Percentiles rank a stretch among this genome's conserved stretches.
Evolutionary conservation across 2,888 invertebrate species (phyloP).

Genomic region (Trichopria drosophilae): DNA sequence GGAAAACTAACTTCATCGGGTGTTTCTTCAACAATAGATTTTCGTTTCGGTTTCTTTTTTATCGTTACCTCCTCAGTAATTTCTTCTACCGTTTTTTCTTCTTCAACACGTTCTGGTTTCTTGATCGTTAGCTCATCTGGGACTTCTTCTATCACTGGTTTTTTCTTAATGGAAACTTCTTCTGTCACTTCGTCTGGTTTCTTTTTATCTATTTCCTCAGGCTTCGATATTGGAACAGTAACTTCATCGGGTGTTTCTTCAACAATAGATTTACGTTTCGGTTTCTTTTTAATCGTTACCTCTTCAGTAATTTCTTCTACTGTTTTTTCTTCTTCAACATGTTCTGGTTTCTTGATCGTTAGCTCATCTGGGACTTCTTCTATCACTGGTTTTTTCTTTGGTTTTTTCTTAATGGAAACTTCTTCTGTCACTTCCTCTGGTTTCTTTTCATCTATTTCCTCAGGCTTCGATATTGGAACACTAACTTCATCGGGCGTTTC

Average conservation of each 20-base stretch:
- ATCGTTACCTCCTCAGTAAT: conserved; percentile 39
- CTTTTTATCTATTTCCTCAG: conserved; percentile 47
- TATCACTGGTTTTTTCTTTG: conserved; percentile 29
- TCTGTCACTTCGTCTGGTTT: conserved; percentile 41
- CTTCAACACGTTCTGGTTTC: conserved; percentile 30
- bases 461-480: conserved; percentile 35
- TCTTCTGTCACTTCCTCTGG: conserved; percentile 58
- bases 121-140: conserved; percentile 40
- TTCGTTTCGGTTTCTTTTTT: conserved; percentile 45
- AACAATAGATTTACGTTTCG: conserved; percentile 29
- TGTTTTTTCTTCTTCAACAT: conserved; percentile 47
- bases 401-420: conserved; percentile 61
- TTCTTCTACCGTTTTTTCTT: conserved; percentile 42
- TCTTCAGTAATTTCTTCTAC: conserved; percentile 41
- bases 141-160: conserved; percentile 41
- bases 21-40: conserved; percentile 39
- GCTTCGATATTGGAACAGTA: conserved; percentile 40
- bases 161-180: conserved; percentile 45
- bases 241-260: conserved; percentile 36
- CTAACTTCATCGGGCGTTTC: conserved; percentile 43
- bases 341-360: conserved; percentile 34
- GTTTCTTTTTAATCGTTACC: conserved; percentile 42
- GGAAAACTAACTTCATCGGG: conserved; percentile 61
- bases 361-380: conserved; percentile 38
- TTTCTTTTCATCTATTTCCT: conserved; percentile 41